Base-by-base conservation (phyloP, 2,797 vertebrate genomes). In the Myiothlypis chrysogaster region DNA sequence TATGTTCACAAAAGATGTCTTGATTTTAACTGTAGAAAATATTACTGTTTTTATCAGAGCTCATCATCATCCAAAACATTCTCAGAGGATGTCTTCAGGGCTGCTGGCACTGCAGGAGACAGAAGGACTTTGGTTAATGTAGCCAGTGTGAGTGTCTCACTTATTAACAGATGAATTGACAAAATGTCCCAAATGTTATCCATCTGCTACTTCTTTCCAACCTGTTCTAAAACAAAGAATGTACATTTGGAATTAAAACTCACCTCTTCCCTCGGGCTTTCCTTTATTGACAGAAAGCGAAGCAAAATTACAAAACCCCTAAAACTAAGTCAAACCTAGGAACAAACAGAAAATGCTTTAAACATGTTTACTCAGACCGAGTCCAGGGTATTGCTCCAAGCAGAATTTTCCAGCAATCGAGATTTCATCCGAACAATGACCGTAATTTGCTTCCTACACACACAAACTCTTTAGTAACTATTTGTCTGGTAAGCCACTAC, bases 91-190 rank as follows among this genome's bases (percentile, higher is more conserved):
- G 65, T 92, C 75, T 87, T 91, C 53, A 90, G 84, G 55, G 57
- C 44, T 86, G 35, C 53, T 95, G 91, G 83, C 79, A 70, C 70
- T 83, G 57, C 52, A 73, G 60, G 64, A 95, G 60, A 90, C 90
- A 94, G 88, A 94, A 92, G 68, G 88, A 83, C 55, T 91, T 94
- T 34, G 52, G 28, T 93, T 79, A 76, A 66, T 70, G 44, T 32
- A 87, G 73, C 34, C 73, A 85, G 47, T 72, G 41, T 90, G 55
- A 87, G 23, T 63, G 61, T 94, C 63, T 93, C n/a, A 28, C 34
- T 93, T 95, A 93, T 64, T 91, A 96, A 95, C 87, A 96, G 90
- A 93, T 94, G 81, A 96, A 90, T 86, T 95, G 91, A 94, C 69
- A 95, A 94, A 95, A 95, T 83, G 71, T 89, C 92, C 80, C 80